Evolutionary conservation across 2,797 vertebrate species (phyloP).

Genomic region (Moxostoma hubbsi): DNA sequence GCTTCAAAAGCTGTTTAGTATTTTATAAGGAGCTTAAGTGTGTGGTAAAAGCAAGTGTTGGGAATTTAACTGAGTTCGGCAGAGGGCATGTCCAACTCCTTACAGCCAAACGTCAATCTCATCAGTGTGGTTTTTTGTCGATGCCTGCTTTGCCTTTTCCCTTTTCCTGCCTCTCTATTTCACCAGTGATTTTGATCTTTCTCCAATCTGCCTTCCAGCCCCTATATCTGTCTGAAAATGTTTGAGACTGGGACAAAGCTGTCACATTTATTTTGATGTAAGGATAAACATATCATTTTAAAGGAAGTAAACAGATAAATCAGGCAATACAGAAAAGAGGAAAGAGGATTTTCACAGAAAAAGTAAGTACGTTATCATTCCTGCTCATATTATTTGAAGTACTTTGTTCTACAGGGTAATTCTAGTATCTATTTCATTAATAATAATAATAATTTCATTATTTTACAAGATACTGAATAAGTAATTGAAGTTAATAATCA

Average conservation of each 20-base stretch:
- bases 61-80: constrained; percentile 73
- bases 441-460: background rate
- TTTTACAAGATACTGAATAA: background rate
- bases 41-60: constrained; percentile 75
- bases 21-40: constrained; percentile 83
- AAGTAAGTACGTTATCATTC: constrained; percentile 17
- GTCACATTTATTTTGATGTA: constrained; percentile 54
- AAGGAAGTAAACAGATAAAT: constrained; percentile 26
- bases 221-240: background rate
- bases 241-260: constrained; percentile 2
- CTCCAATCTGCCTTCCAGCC: constrained; percentile 11
- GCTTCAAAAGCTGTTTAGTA: constrained; percentile 77
- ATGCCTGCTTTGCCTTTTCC: constrained; percentile 36
- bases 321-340: constrained; percentile 47
- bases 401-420: background rate
- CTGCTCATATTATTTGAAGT: constrained; percentile 26
- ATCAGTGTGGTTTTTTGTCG: background rate
- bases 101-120: constrained; percentile 9
- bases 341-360: constrained; percentile 13
- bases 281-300: constrained; percentile 47
- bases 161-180: constrained; percentile 52
- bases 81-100: constrained; percentile 29
- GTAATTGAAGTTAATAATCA: no score
- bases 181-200: constrained; percentile 22
- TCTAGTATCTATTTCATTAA: no score